Conservation (phyloP, 2,113 vertebrate species). For the Abramis brama region DNA sequence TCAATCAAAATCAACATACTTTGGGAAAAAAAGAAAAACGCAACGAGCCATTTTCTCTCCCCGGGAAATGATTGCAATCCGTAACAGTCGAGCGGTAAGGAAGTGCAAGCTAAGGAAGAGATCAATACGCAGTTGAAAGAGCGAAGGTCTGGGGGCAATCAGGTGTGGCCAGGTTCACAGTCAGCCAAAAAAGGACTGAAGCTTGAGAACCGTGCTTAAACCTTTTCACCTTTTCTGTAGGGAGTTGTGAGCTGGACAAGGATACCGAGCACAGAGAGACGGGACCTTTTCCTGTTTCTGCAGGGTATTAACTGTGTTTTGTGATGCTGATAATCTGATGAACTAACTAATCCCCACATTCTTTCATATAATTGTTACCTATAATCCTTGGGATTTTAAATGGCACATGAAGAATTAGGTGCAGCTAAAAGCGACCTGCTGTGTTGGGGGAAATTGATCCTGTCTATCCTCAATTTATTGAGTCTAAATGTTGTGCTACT, state of each 20-base stretch:
- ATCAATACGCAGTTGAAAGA: conserved; percentile 45
- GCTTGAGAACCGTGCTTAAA: not conserved
- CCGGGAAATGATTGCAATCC: conserved; percentile 4
- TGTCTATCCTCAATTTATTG: conserved; percentile 25
- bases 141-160: conserved; percentile 31
- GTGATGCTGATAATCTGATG: conserved; percentile 39
- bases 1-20: conserved; percentile 11
- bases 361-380: conserved; percentile 54
- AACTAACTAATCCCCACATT: conserved; percentile 41
- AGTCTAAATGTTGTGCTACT: conserved; percentile 13
- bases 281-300: conserved; percentile 15
- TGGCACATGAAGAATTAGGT: conserved; percentile 37
- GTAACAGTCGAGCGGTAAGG: conserved; percentile 11
- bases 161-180: conserved; percentile 17
- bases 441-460: conserved; percentile 15
- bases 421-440: conserved; percentile 32
- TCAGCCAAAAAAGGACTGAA: conserved; percentile 6
- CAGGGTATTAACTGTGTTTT: conserved; percentile 40
- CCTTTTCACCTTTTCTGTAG: conserved; percentile 24
- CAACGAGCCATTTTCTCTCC: not conserved
- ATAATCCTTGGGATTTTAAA: conserved; percentile 55
- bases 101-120: conserved; percentile 15
- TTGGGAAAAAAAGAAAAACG: not conserved
- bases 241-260: conserved; percentile 21
- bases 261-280: not conserved